Evolutionary conservation across 2,888 invertebrate genomes (phyloP), one percentile per base, ranked within the genome.

Genomic region (Fabriciana adippe): DNA sequence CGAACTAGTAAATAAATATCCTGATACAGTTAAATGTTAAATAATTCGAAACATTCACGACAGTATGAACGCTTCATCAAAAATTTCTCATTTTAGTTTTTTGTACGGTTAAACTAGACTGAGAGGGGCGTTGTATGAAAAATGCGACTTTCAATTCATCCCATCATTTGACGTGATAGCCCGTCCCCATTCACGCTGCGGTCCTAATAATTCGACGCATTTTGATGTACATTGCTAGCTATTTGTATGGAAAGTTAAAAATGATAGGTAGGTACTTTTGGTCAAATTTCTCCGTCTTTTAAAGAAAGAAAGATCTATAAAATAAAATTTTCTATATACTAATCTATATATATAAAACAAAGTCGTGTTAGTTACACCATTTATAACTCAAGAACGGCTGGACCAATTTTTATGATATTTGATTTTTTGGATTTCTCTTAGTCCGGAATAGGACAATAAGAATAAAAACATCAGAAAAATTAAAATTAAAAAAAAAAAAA

Each of bases 71-170:
- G 41, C 59, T 54, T 63, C 35, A 67, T 18, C 54, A 31, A 18
- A 51, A 31, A 56, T 55, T 54, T 63, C 63, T 64, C 60, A 53
- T 67, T 65, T 68, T 66, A 51, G 69, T 69, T 71, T 41, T 73
- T 72, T 71, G 77, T 72, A 75, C 76, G 74, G 72, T 74, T 80
- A 81, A 81, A 81, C 74, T 71, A 74, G 73, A 79, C 76, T 76
- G 75, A 76, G 77, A 78, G 79, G 76, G 75, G 72, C 71, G 76
- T 76, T 76, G 72, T 82, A 83, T 82, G 81, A 82, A 81, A 83
- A 81, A 83, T 83, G 68, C 76, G 70, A 68, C 74, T 76, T 79
- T 75, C 74, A 73, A 78, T 77, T 77, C 76, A 78, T 75, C 74
- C 75, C 75, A 74, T 74, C 73, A 76, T 75, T 78, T 77, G 76